Base-by-base conservation (phyloP, 2,888 invertebrate species). In the Lumbricus terrestris region DNA sequence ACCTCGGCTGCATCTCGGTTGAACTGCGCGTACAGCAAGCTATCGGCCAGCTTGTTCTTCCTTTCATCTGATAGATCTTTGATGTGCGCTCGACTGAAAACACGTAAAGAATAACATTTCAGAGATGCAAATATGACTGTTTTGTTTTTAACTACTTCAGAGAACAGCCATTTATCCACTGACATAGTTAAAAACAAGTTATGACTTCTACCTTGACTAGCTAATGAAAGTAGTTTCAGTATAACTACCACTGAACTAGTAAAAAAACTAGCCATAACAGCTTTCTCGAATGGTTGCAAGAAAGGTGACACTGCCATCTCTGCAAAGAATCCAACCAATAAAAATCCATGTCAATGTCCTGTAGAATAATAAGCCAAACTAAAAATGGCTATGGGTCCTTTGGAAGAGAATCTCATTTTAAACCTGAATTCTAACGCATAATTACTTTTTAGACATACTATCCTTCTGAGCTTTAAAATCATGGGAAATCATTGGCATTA, bases 21-120 rank as follows among this genome's bases (percentile, higher is more conserved):
- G 95, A 99, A 99, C 95, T 98, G 97, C 0, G 98, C 97, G 93
- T 98, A 97, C 8, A 98, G 96, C 37, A 98, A 95, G 0, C 97
- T 97, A 92, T 97, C 97, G 54, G 96, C 96, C n/a, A 99, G 95
- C 91, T 96, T 96, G 89, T 96, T 96, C 91, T 96, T 96, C 23
- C 97, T 96, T 0, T 96, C 95, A 0, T 96, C 96, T 92, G 97
- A 97, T 54, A 97, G 94, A 90, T 96, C 96, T 94, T 97, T 96
- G 20, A 95, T 94, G 35, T 94, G 91, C 18, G 92, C 91, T 90
- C 94, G 93, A 90, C 95, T 94, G 91, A 29, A 37, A 34, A 42
- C 35, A 29, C 69, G n/a, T 8, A 69, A 69, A 8, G n/a, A 88
- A 20, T 11, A 54, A 35, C 35, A 5, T 42, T 13, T 88, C 16